These are phyloP conservation scores for Agapornis canus DNA, from an alignment of 2,797 vertebrate genomes.

Conservation along the genomic window DNA sequence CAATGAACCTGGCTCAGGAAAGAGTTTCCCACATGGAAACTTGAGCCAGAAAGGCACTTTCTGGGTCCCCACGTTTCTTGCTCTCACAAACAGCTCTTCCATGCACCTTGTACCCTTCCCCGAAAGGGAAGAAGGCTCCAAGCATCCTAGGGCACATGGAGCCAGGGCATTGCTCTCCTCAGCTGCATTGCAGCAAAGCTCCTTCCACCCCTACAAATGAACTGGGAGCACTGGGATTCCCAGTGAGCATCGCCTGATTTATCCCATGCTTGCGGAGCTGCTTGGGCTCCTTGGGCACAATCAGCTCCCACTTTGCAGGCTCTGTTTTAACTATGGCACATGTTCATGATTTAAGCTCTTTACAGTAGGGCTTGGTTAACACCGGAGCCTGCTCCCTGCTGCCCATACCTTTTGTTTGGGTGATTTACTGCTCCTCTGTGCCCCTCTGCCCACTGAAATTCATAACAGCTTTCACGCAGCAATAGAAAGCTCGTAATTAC, in stretches of 20 bases:
- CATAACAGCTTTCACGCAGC: conserved; percentile 49
- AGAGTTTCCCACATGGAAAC: not conserved
- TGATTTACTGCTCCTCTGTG: conserved; percentile 63
- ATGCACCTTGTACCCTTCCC: fast-evolving
- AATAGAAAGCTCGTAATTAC: conserved; percentile 33
- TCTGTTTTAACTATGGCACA: not conserved
- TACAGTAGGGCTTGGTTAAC: conserved; percentile 25
- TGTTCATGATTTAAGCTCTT: conserved; percentile 44
- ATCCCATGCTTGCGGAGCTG: fast-evolving
- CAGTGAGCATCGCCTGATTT: not conserved
- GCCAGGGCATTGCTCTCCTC: not conserved
- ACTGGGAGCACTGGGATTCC: not conserved
- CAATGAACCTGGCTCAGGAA: not conserved
- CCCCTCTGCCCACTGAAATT: conserved; percentile 54
- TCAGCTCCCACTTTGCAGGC: not conserved
- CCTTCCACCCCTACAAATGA: fast-evolving
- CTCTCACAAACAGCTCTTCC: not conserved
- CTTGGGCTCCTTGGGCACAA: not conserved
- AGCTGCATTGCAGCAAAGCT: fast-evolving
- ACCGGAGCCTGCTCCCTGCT: conserved; percentile 49
- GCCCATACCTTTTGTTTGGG: conserved; percentile 47
- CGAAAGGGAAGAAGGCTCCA: not conserved
- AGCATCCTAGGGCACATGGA: fast-evolving
- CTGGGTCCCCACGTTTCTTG: not conserved
- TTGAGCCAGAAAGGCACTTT: not conserved